Evolutionary conservation across 2,797 vertebrate genomes (phyloP), one percentile per base, ranked within the genome.

Genomic region (Trematomus bernacchii): DNA sequence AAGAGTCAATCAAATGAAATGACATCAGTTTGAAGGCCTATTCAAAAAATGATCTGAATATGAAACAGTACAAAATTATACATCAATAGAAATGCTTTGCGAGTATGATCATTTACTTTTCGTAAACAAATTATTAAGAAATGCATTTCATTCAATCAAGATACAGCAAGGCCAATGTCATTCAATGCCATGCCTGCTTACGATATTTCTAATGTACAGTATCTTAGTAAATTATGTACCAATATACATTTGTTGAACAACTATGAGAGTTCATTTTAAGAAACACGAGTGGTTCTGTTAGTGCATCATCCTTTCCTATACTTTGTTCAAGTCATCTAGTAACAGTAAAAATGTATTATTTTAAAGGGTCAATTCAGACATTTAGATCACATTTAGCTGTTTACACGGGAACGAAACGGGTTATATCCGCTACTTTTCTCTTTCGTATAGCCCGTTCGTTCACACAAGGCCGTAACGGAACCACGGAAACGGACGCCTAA

Each of bases 251-350:
- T 48, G 42, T n/a, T 21, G 11, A 43, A 62, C 43, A 69, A 30
- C 13, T 10, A 52, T 57, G 33, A 30, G 8, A 51, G 46, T 33
- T 66, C 0, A 75, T 81, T 64, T 57, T 53, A 81, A 72, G 44
- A 79, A 79, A 74, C 18, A 87, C 65, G 33, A 70, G 77, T 77
- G 57, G 69, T 69, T 80, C 21, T 66, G 15, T 74, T 70, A 80
- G 61, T 82, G 30, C 10, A 55, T 63, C 16, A 63, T 37, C 10
- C 4, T 51, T 51, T 46, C 4, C 2, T 48, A 51, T 13, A 64
- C 2, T 81, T 54, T 72, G 42, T 77, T 83, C 71, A 87, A 87
- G 79, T 86, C 76, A 77, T 53, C 18, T 71, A 67, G 10, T 14
- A 66, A 68, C 10, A 75, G 1, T 52, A 47, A n/a, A 37, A 48